These are phyloP conservation scores for Zoroaster sp. DNA, from an alignment of 53 echinoderm and acorn worm species.

Conservation along the genomic window DNA sequence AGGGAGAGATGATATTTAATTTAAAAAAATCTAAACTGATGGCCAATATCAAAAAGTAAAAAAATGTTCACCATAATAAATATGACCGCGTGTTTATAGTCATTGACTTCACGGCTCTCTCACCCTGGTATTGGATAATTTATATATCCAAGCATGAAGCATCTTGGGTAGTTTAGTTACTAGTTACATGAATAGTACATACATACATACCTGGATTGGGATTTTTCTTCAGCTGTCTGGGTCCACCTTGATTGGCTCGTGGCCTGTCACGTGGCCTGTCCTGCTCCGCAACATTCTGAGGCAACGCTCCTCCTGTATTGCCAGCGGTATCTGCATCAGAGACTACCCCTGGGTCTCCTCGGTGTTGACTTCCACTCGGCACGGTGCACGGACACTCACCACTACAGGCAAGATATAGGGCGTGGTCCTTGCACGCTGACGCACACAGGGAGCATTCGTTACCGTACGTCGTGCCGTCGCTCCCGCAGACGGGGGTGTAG, in stretches of 20 bases:
- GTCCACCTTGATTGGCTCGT: not conserved
- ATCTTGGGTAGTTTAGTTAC: no score
- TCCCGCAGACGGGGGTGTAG: conserved; percentile 76
- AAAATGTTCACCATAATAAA: no score
- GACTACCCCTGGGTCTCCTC: not conserved
- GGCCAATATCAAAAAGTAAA: no score
- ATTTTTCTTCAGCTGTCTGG: conserved; percentile 21
- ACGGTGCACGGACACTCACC: conserved; percentile 31
- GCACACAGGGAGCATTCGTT: conserved; percentile 79
- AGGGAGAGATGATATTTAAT: no score
- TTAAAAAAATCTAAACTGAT: no score
- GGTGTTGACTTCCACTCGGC: not conserved
- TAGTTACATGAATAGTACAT: no score
- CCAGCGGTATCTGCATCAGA: not conserved
- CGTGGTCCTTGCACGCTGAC: conserved; percentile 55
- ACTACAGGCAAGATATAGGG: conserved; percentile 37
- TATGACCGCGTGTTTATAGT: no score
- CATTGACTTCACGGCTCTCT: no score
- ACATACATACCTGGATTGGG: conserved; percentile 22
- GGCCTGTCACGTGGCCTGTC: not conserved
- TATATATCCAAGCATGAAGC: no score
- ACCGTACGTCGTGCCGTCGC: conserved; percentile 75
- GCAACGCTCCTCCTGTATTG: not conserved
- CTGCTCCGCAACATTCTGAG: not conserved
- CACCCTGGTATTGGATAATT: no score